Base-by-base conservation (phyloP, 2,113 vertebrate genomes). In the Formicarius rufipectus region DNA sequence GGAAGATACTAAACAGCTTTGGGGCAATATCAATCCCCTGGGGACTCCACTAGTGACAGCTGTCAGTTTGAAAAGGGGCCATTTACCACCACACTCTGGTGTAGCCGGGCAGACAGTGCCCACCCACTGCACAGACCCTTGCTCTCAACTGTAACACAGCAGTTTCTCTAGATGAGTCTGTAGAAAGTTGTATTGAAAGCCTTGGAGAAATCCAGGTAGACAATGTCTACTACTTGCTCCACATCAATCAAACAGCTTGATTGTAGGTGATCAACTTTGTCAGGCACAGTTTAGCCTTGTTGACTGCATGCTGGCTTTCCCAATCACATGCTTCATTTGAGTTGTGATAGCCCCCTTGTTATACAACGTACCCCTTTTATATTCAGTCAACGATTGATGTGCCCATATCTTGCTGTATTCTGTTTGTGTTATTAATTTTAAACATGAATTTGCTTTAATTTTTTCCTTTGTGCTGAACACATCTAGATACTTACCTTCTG, bases 221-320 rank as follows among this genome's bases (percentile, higher is more conserved):
- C 21, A 14, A 3, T 10, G 50, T 40, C 15, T 6, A 3, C 25
- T 6, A 4, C 42, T 68, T 1, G 2, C 45, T 69, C 25, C 33
- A 12, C 10, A 8, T 67, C 37, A 33, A 9, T 20, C 9, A 7
- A 21, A 53, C 33, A 56, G 33, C 17, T 45, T 1, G 2, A 21
- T 39, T 21, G 12, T 47, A 39, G 39, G 12, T 0, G 0, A 7
- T 35, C 21, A 35, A 24, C 14, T 78, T 64, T 69, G 49, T 55
- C 40, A 68, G 44, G 59, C 12, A 3, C 1, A 4, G 1, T 56
- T 44, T 78, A 21, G 17, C 44, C 21, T 42, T 33, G 42, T 15
- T 58, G 53, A 44, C 33, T 59, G 63, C 1, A 3, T 37, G 14
- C 27, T 18, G 7, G 18, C 33, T 87, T 83, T 94, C 47, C 8